Evolutionary conservation across 2,797 vertebrate genomes (phyloP).

Genomic region (Gymnothorax javanicus): DNA sequence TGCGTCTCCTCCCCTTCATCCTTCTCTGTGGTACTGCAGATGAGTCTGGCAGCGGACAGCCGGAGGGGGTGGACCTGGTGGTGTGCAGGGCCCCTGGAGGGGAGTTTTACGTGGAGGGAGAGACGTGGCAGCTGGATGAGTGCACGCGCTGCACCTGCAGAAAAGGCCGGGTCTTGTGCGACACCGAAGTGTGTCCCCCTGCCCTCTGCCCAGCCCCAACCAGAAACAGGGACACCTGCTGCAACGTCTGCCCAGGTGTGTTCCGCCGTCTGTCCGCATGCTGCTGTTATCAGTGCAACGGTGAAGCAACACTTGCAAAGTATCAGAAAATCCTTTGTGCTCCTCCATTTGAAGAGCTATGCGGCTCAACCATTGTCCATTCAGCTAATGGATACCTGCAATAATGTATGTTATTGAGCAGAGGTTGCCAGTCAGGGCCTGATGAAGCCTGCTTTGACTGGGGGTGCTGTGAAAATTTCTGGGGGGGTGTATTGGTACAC

Average conservation of each 20-base stretch:
- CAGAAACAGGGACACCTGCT: conserved; percentile 75
- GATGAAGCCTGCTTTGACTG: no score
- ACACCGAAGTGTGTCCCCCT: conserved; percentile 77
- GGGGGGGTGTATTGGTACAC: no score
- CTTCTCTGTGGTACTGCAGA: conserved; percentile 56
- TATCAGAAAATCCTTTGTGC: not conserved
- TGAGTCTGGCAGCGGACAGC: conserved; percentile 77
- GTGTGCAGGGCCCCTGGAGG: conserved; percentile 77
- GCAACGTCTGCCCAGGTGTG: conserved; percentile 74
- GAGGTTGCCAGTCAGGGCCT: no score
- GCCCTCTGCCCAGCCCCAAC: conserved; percentile 72
- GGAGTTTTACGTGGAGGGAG: conserved; percentile 79
- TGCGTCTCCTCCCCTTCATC: not conserved
- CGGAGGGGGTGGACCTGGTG: conserved; percentile 75
- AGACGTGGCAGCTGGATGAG: conserved; percentile 81
- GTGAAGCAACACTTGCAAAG: not conserved
- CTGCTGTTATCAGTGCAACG: conserved; percentile 20
- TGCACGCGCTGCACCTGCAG: conserved; percentile 80
- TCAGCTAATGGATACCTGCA: conserved; percentile 8
- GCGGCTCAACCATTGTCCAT: not conserved
- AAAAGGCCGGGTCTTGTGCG: conserved; percentile 77
- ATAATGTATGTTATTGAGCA: not conserved
- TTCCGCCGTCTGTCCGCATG: no score
- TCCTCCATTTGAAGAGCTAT: not conserved
- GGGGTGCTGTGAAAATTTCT: no score